A percentile compares a stretch with the other conserved stretches of the same genome.
phyloP scores from a whole-genome alignment of 2,888 invertebrate species.

The Drosophila leonis region DNA sequence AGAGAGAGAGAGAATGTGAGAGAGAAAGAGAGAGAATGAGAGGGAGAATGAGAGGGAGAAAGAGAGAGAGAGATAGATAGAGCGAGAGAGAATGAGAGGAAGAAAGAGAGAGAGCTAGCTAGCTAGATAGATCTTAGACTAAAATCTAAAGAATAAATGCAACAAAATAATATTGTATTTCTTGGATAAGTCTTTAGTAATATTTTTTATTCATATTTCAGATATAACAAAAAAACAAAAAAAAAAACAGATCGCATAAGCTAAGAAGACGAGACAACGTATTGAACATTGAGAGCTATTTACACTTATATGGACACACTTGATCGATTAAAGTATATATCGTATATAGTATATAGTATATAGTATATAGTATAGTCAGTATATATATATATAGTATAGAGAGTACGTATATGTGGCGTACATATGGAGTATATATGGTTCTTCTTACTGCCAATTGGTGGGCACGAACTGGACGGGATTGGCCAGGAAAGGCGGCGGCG shows the following conservation, averaged over 20 bases:
- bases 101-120: neutral
- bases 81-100: neutral
- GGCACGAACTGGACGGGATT: slow-evolving; percentile 74
- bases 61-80: neutral
- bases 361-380: slow-evolving; percentile 2
- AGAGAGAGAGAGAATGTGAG: too few species aligned
- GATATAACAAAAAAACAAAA: slow-evolving; percentile 24
- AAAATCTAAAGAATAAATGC: neutral
- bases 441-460: slow-evolving; percentile 72
- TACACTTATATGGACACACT: slow-evolving; percentile 49
- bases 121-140: neutral
- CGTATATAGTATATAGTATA: slow-evolving; percentile 1
- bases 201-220: slow-evolving; percentile 46
- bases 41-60: neutral
- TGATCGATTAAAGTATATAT: slow-evolving; percentile 28
- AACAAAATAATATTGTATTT: neutral
- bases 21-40: too few species aligned
- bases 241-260: slow-evolving; percentile 8
- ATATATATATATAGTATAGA: neutral
- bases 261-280: slow-evolving; percentile 17
- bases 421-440: neutral
- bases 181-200: slow-evolving; percentile 25
- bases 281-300: slow-evolving; percentile 53
- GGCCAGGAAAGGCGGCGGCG: slow-evolving; percentile 71
- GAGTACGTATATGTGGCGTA: slow-evolving; percentile 1